Evolutionary conservation across 2,888 invertebrate species (phyloP).

Genomic region (Thera obeliscata): DNA sequence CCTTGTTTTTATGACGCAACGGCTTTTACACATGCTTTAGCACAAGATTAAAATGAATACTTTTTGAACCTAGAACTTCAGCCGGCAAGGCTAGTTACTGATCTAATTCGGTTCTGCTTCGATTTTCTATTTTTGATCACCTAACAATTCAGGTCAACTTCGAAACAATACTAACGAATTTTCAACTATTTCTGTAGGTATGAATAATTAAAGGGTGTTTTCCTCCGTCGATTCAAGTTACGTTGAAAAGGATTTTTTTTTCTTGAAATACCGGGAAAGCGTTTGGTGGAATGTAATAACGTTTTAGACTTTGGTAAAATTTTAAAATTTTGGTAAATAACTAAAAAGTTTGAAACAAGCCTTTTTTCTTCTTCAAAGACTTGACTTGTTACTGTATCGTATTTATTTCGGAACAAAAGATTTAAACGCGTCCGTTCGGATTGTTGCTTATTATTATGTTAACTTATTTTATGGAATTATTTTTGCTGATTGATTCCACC

Average conservation of each 20-base stretch:
- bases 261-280: not conserved
- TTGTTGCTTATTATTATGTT: not conserved
- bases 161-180: slow-evolving; percentile 32
- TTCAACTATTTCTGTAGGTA: slow-evolving; percentile 34
- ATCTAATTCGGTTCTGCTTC: slow-evolving; percentile 21
- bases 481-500: too few relatives aligned
- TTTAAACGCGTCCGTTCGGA: slow-evolving; percentile 30
- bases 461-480: not conserved
- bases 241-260: slow-evolving; percentile 17
- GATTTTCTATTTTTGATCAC: slow-evolving; percentile 31
- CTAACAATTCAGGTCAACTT: slow-evolving; percentile 30
- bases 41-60: slow-evolving; percentile 29
- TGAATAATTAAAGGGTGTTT: slow-evolving; percentile 32
- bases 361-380: not conserved
- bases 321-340: not conserved
- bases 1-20: slow-evolving; percentile 19
- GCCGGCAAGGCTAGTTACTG: slow-evolving; percentile 11
- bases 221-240: slow-evolving; percentile 18
- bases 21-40: not conserved
- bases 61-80: slow-evolving; percentile 22
- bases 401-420: slow-evolving; percentile 25
- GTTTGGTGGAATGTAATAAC: not conserved
- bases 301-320: slow-evolving; percentile 8
- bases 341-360: not conserved
- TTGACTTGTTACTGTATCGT: not conserved